Conservation (phyloP, 2,888 invertebrate genomes). For the Saturnia japonica region DNA sequence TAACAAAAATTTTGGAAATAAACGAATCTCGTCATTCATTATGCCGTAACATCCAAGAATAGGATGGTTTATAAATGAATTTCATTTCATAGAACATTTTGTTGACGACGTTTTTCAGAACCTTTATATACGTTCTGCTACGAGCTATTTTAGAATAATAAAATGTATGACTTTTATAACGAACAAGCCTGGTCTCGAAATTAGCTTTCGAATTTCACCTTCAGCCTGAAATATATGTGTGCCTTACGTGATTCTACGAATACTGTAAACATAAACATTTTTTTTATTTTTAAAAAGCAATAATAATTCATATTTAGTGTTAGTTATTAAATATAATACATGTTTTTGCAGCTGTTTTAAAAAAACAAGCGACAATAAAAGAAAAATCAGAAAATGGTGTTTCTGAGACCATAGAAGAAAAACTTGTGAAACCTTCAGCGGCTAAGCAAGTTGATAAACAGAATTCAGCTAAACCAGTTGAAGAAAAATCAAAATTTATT, state of each 20-base stretch:
- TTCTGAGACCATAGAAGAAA: slow-evolving; percentile 63
- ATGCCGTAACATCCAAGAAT: slow-evolving; percentile 11
- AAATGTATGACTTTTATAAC: background rate
- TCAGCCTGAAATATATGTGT: background rate
- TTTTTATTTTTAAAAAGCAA: background rate
- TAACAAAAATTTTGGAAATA: slow-evolving; percentile 2
- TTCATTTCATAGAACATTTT: slow-evolving; percentile 6
- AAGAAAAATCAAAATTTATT: slow-evolving; percentile 65
- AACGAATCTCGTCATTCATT: slow-evolving; percentile 19
- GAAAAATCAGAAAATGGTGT: slow-evolving; percentile 71
- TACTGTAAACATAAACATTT: background rate
- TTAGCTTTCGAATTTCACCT: background rate
- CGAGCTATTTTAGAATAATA: background rate
- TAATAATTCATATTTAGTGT: background rate
- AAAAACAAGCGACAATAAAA: slow-evolving; percentile 73
- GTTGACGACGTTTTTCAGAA: slow-evolving; percentile 8
- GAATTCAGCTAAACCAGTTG: slow-evolving; percentile 45
- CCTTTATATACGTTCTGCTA: background rate
- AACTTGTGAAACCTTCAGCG: slow-evolving; percentile 68
- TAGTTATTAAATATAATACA: background rate
- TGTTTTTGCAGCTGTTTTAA: slow-evolving; percentile 65
- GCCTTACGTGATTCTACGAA: background rate
- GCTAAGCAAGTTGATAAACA: slow-evolving; percentile 64
- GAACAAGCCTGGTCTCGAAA: background rate
- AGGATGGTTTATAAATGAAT: slow-evolving; percentile 11